phyloP scores from a whole-genome alignment of 2,113 vertebrate genomes.

The Macroglossus sobrinus region DNA sequence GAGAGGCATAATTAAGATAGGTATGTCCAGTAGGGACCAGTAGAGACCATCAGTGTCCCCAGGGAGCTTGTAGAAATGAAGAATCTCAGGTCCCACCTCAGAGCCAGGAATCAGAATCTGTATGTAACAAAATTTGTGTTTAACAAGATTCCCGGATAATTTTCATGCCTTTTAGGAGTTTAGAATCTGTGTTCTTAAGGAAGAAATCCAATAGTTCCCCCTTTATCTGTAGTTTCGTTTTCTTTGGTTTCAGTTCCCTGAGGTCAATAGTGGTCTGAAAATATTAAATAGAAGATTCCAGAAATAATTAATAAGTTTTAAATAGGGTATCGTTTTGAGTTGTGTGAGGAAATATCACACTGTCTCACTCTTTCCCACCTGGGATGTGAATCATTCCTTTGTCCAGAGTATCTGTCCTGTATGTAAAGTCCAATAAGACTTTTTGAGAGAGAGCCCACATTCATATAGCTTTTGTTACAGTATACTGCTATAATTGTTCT shows the following conservation, averaged over 20 bases:
- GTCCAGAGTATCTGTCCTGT: neutral
- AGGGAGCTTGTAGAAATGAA: neutral
- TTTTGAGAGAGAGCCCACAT: neutral
- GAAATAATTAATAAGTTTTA: neutral
- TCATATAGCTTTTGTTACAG: neutral
- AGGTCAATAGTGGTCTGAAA: neutral
- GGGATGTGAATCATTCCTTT: neutral
- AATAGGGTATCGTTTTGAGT: neutral
- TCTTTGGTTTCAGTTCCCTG: neutral
- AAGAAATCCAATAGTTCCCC: neutral
- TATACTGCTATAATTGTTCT: neutral
- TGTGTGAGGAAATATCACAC: neutral
- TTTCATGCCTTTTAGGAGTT: neutral
- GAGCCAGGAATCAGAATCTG: neutral
- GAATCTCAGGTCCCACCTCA: neutral
- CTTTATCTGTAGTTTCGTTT: neutral
- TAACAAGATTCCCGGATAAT: neutral
- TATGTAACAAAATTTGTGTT: neutral
- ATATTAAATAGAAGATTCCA: neutral
- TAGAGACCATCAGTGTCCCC: neutral
- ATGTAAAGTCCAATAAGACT: neutral
- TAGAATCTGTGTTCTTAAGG: neutral
- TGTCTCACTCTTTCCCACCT: neutral
- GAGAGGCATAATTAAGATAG: neutral
- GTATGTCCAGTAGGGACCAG: neutral